phyloP scores from a whole-genome alignment of 2,113 vertebrate genomes.

The Cheilinus undulatus region DNA sequence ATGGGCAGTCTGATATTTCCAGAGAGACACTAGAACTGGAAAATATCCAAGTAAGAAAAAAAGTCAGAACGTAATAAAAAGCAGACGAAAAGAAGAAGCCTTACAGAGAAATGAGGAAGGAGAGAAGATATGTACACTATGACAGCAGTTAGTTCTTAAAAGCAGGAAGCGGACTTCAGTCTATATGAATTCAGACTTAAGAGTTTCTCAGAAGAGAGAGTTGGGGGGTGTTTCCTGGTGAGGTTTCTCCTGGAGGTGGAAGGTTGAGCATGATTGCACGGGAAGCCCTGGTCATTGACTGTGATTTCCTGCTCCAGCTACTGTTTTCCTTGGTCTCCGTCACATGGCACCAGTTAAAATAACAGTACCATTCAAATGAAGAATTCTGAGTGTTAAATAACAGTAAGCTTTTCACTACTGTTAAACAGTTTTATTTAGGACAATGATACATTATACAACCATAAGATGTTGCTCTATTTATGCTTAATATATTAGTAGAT shows the following conservation, averaged over 20 bases:
- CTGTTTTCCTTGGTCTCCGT: constrained; percentile 75
- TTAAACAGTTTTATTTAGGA: too few species aligned
- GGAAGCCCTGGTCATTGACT: constrained; percentile 80
- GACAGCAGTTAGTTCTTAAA: not conserved
- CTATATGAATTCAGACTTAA: constrained; percentile 6
- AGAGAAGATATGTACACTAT: not conserved
- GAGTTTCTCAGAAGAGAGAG: constrained; percentile 28
- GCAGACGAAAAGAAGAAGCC: not conserved
- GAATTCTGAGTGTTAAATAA: constrained; percentile 7
- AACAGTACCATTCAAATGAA: constrained; percentile 16
- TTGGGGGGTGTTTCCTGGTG: constrained; percentile 59
- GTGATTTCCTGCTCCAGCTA: constrained; percentile 84
- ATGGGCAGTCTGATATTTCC: constrained; percentile 34
- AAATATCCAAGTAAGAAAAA: constrained; percentile 1
- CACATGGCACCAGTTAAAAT: constrained; percentile 39
- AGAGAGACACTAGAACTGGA: constrained; percentile 26
- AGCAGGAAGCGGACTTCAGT: constrained; percentile 17
- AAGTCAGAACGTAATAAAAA: too few species aligned
- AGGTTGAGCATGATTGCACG: constrained; percentile 72
- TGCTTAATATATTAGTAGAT: not conserved
- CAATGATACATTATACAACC: too few species aligned
- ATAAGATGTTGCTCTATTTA: not conserved
- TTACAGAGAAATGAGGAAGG: not conserved
- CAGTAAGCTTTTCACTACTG: not conserved
- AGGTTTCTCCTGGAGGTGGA: constrained; percentile 62